A percentile compares a stretch with the other conserved stretches of the same genome.
Evolutionary conservation across 1,140 invertebrate species (phyloP).

Genomic region (Piezodorus guildinii): DNA sequence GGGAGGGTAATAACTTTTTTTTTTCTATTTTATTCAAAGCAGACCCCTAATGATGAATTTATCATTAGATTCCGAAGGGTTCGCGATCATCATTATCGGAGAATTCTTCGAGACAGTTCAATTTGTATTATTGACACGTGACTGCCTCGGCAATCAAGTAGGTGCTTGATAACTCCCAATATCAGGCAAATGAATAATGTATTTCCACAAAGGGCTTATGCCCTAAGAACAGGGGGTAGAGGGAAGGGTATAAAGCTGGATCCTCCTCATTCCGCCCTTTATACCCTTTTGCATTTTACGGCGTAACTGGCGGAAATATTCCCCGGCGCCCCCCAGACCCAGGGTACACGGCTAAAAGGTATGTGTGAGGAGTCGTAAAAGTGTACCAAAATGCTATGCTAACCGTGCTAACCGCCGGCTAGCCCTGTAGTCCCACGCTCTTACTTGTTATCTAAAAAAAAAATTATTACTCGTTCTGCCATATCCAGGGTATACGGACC

Average conservation of each 20-base stretch:
- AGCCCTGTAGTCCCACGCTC: no score
- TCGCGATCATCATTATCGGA: no score
- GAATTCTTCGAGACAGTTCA: no score
- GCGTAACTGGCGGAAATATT: not conserved
- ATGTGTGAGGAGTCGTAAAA: not conserved
- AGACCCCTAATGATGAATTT: no score
- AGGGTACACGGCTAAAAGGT: not conserved
- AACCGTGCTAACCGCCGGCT: not conserved
- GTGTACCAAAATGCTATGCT: not conserved
- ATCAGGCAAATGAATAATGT: slow-evolving; percentile 6
- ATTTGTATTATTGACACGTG: slow-evolving; percentile 1
- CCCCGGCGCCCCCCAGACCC: not conserved
- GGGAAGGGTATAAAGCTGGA: not conserved
- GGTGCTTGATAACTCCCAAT: not conserved
- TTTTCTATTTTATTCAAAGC: no score
- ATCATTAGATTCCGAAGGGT: no score
- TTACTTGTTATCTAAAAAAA: no score
- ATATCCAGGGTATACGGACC: no score
- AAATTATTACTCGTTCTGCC: no score
- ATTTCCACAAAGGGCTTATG: slow-evolving; percentile 4
- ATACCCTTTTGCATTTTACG: slow-evolving; percentile 7
- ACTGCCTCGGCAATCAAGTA: not conserved
- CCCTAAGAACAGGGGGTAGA: slow-evolving; percentile 1
- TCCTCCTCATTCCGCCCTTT: not conserved
- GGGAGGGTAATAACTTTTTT: no score